These are phyloP conservation scores for Cloeon dipterum DNA, from an alignment of 2,888 invertebrate species.

Conservation along the genomic window DNA sequence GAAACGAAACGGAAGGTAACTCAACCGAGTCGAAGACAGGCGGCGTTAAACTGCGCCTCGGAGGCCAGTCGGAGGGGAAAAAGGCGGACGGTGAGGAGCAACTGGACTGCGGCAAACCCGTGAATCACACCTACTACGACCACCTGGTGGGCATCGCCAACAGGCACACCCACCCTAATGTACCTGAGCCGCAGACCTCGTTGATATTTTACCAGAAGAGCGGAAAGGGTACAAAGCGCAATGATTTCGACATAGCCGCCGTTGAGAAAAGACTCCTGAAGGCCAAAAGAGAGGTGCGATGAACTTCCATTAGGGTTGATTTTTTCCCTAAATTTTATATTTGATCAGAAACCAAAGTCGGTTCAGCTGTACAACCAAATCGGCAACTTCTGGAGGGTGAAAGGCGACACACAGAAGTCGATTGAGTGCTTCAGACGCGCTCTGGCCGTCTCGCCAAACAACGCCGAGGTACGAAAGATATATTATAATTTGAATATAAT, in stretches of 20 bases:
- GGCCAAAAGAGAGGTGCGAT: conserved; percentile 52
- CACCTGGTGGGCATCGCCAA: conserved; percentile 68
- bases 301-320: conserved; percentile 8
- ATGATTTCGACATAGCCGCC: conserved; percentile 48
- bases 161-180: conserved; percentile 55
- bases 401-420: conserved; percentile 64
- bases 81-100: conserved; percentile 11
- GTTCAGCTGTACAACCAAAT: conserved; percentile 74
- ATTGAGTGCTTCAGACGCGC: conserved; percentile 79
- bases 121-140: conserved; percentile 74
- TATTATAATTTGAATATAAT: too few relatives aligned
- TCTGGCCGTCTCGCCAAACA: conserved; percentile 62
- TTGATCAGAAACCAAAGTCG: conserved; percentile 45
- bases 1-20: conserved; percentile 3
- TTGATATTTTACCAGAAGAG: conserved; percentile 46
- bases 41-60: conserved; percentile 4
- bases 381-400: conserved; percentile 78
- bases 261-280: conserved; percentile 51
- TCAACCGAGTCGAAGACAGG: neutral
- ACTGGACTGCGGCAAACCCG: conserved; percentile 62
- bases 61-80: conserved; percentile 1
- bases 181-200: conserved; percentile 65
- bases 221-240: conserved; percentile 26
- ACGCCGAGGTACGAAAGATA: conserved; percentile 53
- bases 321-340: neutral